phyloP scores from a whole-genome alignment of 2,797 vertebrate species.

The Odontamblyopus lacepedii region DNA sequence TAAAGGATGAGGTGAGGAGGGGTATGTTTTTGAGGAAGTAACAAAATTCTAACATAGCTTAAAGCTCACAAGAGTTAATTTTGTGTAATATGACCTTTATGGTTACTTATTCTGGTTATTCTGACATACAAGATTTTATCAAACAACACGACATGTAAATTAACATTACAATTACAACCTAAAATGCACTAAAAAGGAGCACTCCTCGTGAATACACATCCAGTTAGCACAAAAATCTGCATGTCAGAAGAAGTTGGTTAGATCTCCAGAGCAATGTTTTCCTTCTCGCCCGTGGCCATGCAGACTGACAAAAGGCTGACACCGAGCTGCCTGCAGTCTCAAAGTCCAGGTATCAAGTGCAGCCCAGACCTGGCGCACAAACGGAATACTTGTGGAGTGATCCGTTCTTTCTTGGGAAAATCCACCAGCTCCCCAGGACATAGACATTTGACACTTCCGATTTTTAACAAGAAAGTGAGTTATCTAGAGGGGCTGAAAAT shows the following conservation, averaged over 20 bases:
- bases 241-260: constrained; percentile 34
- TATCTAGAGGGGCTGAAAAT: constrained; percentile 19
- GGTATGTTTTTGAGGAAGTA: too few relatives aligned
- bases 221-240: not conserved
- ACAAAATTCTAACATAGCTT: too few relatives aligned
- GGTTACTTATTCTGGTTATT: too few relatives aligned
- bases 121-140: not conserved
- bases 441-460: constrained; percentile 33
- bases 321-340: constrained; percentile 51
- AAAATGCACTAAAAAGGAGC: not conserved
- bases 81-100: too few relatives aligned
- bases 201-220: constrained; percentile 11
- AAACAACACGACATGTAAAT: not conserved
- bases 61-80: too few relatives aligned
- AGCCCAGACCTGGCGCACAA: constrained; percentile 33
- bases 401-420: constrained; percentile 32
- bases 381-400: constrained; percentile 31
- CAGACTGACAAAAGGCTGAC: constrained; percentile 58
- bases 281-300: constrained; percentile 45
- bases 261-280: constrained; percentile 36
- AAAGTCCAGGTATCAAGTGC: constrained; percentile 46
- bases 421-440: constrained; percentile 24
- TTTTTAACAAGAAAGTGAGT: constrained; percentile 23
- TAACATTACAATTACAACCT: not conserved
- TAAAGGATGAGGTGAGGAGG: too few relatives aligned